Conservation (phyloP, 1,140 invertebrate species). For the Lutraria rhynchaena region DNA sequence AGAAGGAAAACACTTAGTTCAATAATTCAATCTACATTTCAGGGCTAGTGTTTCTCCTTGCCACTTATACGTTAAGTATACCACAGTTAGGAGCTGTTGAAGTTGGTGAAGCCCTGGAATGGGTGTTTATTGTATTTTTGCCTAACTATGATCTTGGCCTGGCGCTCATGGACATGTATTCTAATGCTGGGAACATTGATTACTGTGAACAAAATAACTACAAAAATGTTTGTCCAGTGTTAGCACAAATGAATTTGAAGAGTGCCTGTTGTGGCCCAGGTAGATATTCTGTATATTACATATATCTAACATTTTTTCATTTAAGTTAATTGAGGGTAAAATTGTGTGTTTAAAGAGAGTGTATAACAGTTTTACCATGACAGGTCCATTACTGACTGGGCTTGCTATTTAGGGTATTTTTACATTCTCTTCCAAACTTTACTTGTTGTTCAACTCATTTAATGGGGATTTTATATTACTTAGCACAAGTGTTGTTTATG, state of each 20-base stretch:
- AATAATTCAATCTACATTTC: constrained; percentile 10
- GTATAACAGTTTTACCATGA: no score
- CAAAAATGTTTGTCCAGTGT: constrained; percentile 38
- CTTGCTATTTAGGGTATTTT: no score
- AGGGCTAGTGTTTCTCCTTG: constrained; percentile 75
- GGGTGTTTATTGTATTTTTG: constrained; percentile 79
- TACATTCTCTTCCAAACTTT: no score
- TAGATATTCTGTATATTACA: no score
- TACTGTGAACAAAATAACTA: constrained; percentile 54
- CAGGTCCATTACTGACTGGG: no score
- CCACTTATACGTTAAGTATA: constrained; percentile 76
- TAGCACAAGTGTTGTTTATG: no score
- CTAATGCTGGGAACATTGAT: constrained; percentile 77
- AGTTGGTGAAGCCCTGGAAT: constrained; percentile 72
- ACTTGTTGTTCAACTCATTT: no score
- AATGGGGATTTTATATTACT: no score
- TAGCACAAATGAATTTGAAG: neutral
- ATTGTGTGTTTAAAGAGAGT: no score
- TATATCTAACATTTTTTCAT: no score
- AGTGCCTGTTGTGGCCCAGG: constrained; percentile 63
- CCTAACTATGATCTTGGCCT: constrained; percentile 78
- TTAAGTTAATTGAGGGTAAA: no score
- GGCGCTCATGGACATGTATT: constrained; percentile 79
- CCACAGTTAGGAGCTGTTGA: constrained; percentile 70
- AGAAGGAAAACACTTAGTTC: no score